Evolutionary conservation across 2,888 invertebrate genomes (phyloP).

Genomic region (Ypsolopha sequella): DNA sequence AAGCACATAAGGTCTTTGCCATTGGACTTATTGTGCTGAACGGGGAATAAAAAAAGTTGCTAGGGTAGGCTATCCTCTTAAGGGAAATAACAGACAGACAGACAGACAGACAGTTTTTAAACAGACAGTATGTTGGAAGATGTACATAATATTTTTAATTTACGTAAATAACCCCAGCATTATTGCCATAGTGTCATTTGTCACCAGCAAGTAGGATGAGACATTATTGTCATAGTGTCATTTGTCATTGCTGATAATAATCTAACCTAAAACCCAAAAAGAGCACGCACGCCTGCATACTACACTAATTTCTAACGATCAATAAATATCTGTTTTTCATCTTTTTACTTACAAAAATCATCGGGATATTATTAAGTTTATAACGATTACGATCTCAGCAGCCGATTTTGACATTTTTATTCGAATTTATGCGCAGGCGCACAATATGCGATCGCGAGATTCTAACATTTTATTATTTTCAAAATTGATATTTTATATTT

Average conservation of each 20-base stretch:
- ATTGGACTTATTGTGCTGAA: too few species aligned
- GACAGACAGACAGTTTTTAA: too few species aligned
- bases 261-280: conserved; percentile 10
- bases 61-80: too few species aligned
- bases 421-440: conserved; percentile 61
- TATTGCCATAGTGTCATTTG: too few species aligned
- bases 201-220: too few species aligned
- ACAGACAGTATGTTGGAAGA: too few species aligned
- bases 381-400: conserved; percentile 67
- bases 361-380: conserved; percentile 66
- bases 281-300: conserved; percentile 29
- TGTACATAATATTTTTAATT: too few species aligned
- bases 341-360: conserved; percentile 59
- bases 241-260: conserved; percentile 1
- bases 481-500: conserved; percentile 67
- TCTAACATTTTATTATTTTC: conserved; percentile 67
- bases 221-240: not conserved
- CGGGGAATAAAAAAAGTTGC: too few species aligned
- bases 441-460: conserved; percentile 8
- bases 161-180: too few species aligned
- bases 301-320: conserved; percentile 55
- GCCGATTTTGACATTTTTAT: conserved; percentile 69
- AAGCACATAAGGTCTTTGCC: too few species aligned
- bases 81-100: too few species aligned
- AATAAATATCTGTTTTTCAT: conserved; percentile 47